Evolutionary conservation across 2,113 vertebrate species (phyloP).

Genomic region (Neodontobutis hainanensis): DNA sequence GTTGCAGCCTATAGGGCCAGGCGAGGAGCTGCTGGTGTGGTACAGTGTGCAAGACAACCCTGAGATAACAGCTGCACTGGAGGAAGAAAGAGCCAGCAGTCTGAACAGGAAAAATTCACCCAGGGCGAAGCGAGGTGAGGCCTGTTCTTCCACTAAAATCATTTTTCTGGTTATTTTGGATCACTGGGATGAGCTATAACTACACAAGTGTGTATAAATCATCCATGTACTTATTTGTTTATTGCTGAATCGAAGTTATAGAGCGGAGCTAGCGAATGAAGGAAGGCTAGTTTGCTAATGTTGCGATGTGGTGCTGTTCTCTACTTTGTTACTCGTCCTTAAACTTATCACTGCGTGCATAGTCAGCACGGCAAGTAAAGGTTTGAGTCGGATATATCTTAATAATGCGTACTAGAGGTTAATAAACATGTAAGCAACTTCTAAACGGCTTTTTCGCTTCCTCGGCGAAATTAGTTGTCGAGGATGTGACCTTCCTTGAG

Average conservation of each 20-base stretch:
- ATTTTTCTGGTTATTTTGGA: neutral
- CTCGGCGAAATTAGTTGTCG: slow-evolving; percentile 55
- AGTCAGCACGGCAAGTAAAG: neutral
- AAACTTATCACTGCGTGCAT: slow-evolving; percentile 23
- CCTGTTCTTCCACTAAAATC: slow-evolving; percentile 9
- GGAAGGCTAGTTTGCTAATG: slow-evolving; percentile 56
- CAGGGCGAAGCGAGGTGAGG: slow-evolving; percentile 80
- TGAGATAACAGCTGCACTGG: slow-evolving; percentile 95
- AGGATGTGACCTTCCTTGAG: slow-evolving; percentile 79
- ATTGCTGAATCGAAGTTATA: slow-evolving; percentile 53
- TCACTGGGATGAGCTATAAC: neutral
- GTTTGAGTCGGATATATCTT: rapidly evolving
- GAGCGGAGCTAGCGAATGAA: slow-evolving; percentile 40
- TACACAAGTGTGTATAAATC: neutral
- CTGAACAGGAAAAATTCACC: slow-evolving; percentile 85
- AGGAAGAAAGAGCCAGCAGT: slow-evolving; percentile 91
- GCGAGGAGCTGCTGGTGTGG: slow-evolving; percentile 94
- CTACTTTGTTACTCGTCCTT: slow-evolving; percentile 46
- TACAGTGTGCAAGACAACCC: slow-evolving; percentile 97
- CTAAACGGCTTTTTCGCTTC: slow-evolving; percentile 40
- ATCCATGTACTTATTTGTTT: neutral
- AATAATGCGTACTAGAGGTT: neutral
- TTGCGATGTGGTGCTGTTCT: slow-evolving; percentile 61
- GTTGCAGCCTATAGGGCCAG: slow-evolving; percentile 89
- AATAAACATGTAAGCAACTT: slow-evolving; percentile 25